Base-by-base conservation (phyloP, 1,140 invertebrate genomes). In the Ctenoplectra terminalis region DNA sequence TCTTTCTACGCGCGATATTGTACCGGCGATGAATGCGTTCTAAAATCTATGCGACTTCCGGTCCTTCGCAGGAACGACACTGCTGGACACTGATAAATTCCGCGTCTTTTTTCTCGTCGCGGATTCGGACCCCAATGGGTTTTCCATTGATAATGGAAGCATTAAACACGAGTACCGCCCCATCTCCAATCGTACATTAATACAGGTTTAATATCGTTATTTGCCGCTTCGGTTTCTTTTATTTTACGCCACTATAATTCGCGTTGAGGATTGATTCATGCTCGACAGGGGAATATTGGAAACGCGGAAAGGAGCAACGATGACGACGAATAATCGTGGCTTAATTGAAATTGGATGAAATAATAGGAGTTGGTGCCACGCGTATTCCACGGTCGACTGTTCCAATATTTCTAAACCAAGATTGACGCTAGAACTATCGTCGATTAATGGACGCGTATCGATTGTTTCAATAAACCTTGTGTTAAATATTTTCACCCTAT, bases 21-120 rank as follows among this genome's bases (percentile, higher is more conserved):
- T 70, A 13, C 37, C 23, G 0, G 13, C 63, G 63, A 52, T 82
- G 80, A 82, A 82, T 82, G 60, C 73, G 46, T 77, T 77, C 77
- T 20, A 7, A 31, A 67, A 67, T 75, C 67, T 72, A 37, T 66
- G 48, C 34, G 56, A 75, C 79, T 81, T 81, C 60, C 56, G 43
- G 29, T 61, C 58, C 37, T 73, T 43, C 58, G 17, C 31, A 17
- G 4, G 23, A 13, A 29, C n/a, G 29, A 9, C 17, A 29, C 40
- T 52, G 52, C 23, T 4, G 50, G 48, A 70, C 52, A 17, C 29
- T 29, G 75, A 69, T 70, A 78, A 69, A 78, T 70, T 70, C 5
- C 40, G 23, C 34, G 34, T 8, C 26, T 52, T 61, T 66, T 73
- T 61, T 34, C 23, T 20, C 26, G 20, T 8, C 13, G 8, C 15